These are phyloP conservation scores for Probaryconus sp. DNA, from an alignment of 1,140 invertebrate species.

Conservation along the genomic window DNA sequence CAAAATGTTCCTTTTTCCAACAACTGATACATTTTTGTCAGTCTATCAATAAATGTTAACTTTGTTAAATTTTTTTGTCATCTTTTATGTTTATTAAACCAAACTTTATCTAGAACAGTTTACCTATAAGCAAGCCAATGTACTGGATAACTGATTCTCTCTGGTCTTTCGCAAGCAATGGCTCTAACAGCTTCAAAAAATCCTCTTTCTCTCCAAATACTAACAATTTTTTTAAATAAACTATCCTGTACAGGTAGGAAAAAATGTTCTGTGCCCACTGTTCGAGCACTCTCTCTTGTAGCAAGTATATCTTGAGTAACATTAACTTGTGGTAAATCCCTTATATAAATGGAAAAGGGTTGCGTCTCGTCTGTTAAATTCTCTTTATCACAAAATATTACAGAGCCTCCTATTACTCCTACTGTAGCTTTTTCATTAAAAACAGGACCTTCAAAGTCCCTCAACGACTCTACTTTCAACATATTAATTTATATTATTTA, in stretches of 20 bases:
- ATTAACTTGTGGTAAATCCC: constrained; percentile 68
- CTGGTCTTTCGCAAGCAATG: constrained; percentile 74
- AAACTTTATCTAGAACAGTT: constrained; percentile 4
- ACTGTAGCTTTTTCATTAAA: constrained; percentile 61
- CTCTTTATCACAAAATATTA: constrained; percentile 63
- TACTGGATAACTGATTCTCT: constrained; percentile 66
- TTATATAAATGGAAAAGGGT: constrained; percentile 65
- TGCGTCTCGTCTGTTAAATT: constrained; percentile 69
- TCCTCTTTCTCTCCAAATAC: constrained; percentile 80
- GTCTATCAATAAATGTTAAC: constrained; percentile 62
- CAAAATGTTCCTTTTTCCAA: constrained; percentile 71
- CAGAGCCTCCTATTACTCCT: constrained; percentile 51
- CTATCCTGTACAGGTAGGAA: constrained; percentile 76
- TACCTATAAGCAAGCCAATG: constrained; percentile 72
- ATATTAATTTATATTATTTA: constrained; percentile 62
- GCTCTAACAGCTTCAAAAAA: constrained; percentile 78
- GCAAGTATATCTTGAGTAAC: constrained; percentile 72
- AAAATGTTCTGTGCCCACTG: constrained; percentile 70
- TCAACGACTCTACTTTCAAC: constrained; percentile 68
- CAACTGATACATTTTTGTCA: constrained; percentile 66
- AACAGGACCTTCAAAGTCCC: constrained; percentile 66
- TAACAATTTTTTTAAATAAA: constrained; percentile 73
- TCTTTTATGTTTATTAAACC: constrained; percentile 6
- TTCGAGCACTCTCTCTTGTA: constrained; percentile 70
- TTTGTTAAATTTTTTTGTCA: constrained; percentile 9